These are phyloP conservation scores for Sphenodon punctatus DNA, from an alignment of 2,797 vertebrate genomes.

Conservation along the genomic window DNA sequence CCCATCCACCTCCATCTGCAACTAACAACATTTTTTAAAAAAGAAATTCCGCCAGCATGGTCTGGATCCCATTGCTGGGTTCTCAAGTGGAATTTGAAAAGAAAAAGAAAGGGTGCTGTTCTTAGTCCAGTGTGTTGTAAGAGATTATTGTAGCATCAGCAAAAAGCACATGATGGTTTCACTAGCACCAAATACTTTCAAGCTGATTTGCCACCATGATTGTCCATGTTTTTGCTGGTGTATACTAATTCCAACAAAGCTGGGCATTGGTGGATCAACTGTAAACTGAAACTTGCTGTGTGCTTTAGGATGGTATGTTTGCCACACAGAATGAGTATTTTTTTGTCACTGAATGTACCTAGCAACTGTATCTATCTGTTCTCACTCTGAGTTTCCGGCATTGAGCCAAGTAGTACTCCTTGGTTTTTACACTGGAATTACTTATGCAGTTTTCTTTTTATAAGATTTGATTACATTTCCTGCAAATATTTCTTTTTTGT, in stretches of 20 bases:
- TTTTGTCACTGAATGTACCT: rapidly evolving
- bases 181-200: background rate
- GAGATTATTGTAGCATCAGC: constrained; percentile 29
- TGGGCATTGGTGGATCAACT: rapidly evolving
- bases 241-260: rapidly evolving
- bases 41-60: too few relatives aligned
- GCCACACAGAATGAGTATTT: background rate
- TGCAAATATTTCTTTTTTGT: background rate
- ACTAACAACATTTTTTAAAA: too few relatives aligned
- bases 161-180: constrained; percentile 30
- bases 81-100: too few relatives aligned
- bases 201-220: background rate
- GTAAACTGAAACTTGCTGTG: rapidly evolving
- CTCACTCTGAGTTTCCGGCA: rapidly evolving
- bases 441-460: background rate
- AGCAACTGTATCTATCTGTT: background rate
- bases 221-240: background rate
- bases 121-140: background rate
- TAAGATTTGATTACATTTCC: constrained; percentile 10
- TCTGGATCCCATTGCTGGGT: too few relatives aligned
- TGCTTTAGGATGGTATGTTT: rapidly evolving
- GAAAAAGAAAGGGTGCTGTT: background rate
- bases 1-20: too few relatives aligned
- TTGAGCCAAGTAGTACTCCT: background rate
- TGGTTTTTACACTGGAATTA: constrained; percentile 4